phyloP scores from a whole-genome alignment of 1,140 invertebrate genomes.

The Zaprionus ghesquierei region DNA sequence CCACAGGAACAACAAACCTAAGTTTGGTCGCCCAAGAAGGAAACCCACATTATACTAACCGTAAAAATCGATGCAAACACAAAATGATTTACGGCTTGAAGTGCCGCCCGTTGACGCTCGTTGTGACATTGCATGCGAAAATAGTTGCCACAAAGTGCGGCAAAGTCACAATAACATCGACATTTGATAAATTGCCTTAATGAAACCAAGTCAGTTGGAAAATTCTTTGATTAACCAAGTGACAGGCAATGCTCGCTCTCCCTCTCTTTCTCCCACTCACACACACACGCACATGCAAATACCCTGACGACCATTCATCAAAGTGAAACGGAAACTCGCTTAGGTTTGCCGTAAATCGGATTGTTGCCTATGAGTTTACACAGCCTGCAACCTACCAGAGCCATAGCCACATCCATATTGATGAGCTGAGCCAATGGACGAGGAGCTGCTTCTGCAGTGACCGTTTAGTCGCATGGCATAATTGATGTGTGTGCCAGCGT shows the following conservation, averaged over 20 bases:
- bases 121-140: constrained; percentile 26
- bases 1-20: constrained; percentile 33
- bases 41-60: constrained; percentile 10
- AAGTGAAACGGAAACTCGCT: constrained; percentile 28
- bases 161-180: constrained; percentile 21
- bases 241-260: constrained; percentile 7
- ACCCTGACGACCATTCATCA: constrained; percentile 26
- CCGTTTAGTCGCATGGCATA: constrained; percentile 17
- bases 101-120: not conserved
- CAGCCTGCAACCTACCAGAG: not conserved
- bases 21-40: constrained; percentile 1
- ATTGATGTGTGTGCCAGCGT: constrained; percentile 6
- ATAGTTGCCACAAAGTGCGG: constrained; percentile 44
- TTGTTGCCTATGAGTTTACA: constrained; percentile 5
- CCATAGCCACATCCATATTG: constrained; percentile 17
- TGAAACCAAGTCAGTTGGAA: constrained; percentile 68
- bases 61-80: constrained; percentile 40
- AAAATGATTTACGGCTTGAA: constrained; percentile 47
- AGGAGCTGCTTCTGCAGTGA: constrained; percentile 3
- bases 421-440: constrained; percentile 6
- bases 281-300: constrained; percentile 4
- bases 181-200: constrained; percentile 74
- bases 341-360: constrained; percentile 18
- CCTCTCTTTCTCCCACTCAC: not conserved
- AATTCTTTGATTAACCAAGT: constrained; percentile 72